These are phyloP conservation scores for Nothocercus nigrocapillus DNA, from an alignment of 2,113 vertebrate genomes.

Conservation along the genomic window DNA sequence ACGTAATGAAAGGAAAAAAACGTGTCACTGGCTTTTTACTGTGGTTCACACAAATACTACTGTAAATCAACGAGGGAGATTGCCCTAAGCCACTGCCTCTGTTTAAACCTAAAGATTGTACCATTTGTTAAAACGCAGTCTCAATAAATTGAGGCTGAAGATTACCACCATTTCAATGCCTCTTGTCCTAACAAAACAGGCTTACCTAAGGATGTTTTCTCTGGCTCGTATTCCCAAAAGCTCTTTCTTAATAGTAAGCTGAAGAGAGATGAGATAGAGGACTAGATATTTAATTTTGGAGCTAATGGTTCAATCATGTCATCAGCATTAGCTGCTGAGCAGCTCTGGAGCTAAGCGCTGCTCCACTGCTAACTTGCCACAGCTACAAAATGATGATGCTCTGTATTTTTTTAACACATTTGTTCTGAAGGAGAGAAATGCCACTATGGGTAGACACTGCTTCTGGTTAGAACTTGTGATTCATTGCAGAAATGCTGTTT, in stretches of 20 bases:
- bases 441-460: neutral
- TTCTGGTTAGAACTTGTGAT: slow-evolving; percentile 51
- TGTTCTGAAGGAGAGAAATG: neutral
- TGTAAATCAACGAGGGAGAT: neutral
- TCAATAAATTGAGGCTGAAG: neutral
- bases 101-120: neutral
- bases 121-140: neutral
- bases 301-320: neutral
- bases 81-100: neutral
- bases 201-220: neutral
- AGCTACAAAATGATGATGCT: neutral
- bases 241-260: neutral
- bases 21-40: neutral
- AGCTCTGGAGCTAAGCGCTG: neutral
- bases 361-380: neutral
- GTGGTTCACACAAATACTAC: neutral
- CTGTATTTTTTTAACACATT: neutral
- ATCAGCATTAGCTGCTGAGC: slow-evolving; percentile 1
- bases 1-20: neutral
- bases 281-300: slow-evolving; percentile 14
- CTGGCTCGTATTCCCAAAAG: neutral
- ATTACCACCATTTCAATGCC: neutral
- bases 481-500: slow-evolving; percentile 28
- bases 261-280: neutral
- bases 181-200: neutral